These are phyloP conservation scores for Botrylloides violaceus DNA, from an alignment of 23 tunicate species.

Conservation along the genomic window DNA sequence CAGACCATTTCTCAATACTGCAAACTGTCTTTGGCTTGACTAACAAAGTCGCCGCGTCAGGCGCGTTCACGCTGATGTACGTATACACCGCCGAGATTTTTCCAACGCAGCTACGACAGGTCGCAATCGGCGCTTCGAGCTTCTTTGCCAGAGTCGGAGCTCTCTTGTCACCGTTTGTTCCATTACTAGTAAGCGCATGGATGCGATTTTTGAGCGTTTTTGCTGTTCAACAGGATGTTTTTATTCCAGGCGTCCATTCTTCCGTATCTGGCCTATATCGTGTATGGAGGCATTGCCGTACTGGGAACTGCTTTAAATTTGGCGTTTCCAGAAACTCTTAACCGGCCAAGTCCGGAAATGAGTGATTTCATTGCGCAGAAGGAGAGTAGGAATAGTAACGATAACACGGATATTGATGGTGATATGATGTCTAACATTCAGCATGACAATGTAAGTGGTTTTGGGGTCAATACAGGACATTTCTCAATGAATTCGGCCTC, in stretches of 20 bases:
- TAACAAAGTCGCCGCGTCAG: slow-evolving; percentile 47
- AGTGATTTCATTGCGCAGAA: not conserved
- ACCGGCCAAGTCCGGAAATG: not conserved
- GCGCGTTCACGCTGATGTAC: slow-evolving; percentile 40
- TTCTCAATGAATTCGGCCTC: too few relatives aligned
- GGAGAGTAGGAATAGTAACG: too few relatives aligned
- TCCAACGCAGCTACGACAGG: slow-evolving; percentile 58
- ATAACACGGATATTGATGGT: too few relatives aligned
- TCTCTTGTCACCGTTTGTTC: slow-evolving; percentile 60
- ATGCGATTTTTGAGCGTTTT: too few relatives aligned
- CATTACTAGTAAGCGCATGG: slow-evolving; percentile 18
- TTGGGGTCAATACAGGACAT: too few relatives aligned
- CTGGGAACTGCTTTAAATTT: not conserved
- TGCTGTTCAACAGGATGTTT: too few relatives aligned
- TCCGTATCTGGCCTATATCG: slow-evolving; percentile 1
- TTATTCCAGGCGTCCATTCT: not conserved
- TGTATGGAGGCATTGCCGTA: not conserved
- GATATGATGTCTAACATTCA: too few relatives aligned
- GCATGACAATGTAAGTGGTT: too few relatives aligned
- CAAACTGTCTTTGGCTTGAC: slow-evolving; percentile 44
- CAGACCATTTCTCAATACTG: not conserved
- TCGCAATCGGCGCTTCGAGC: slow-evolving; percentile 45
- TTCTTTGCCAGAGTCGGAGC: slow-evolving; percentile 69
- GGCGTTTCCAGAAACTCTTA: slow-evolving; percentile 1
- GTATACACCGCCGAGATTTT: slow-evolving; percentile 59